Base-by-base conservation (phyloP, 2,888 invertebrate species). In the Clistopyga incitator region DNA sequence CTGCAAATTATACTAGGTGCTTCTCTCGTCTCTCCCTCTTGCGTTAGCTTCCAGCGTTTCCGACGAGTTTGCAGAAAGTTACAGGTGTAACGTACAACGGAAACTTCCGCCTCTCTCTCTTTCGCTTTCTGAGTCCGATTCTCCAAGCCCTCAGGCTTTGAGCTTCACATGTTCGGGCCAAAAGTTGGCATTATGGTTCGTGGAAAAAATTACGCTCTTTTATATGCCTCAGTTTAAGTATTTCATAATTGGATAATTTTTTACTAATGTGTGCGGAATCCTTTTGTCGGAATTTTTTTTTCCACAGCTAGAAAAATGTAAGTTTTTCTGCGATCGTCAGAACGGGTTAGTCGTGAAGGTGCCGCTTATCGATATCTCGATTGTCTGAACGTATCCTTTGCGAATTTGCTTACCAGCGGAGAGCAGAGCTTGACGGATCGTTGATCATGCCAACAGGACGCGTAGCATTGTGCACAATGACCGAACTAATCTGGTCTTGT, bases 401-500 rank as follows among this genome's bases (percentile, higher is more conserved):
- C 20, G 45, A 61, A 83, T 77, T 72, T 71, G 38, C 45, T 56
- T 18, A 47, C 61, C 68, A 23, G 13, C 15, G 67, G 15, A 50
- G 52, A 47, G 59, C 29, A 65, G 45, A 13, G 45, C 20, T 75
- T 38, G 64, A 75, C 52, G 50, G 64, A 64, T 64, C 75, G 52
- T 15, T 64, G 52, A 23, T 20, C 50, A 20, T 64, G 64, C 18
- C 38, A 64, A 75, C 34, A 77, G 77, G 29, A 76, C 70, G 65
- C 64, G 38, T 38, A 70, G 47, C 64, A 56, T 56, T 74, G 80
- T 81, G 81, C 78, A 91, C 91, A 91, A 91, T 91, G 88, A 90
- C 90, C 88, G 88, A 91, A 90, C 90, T 92, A 91, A 92, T 91
- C 91, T 91, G 89, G 90, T 89, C 89, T 89, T 82, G 71, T 68